Percentiles rank a stretch among this genome's conserved stretches.
These are phyloP conservation scores for Burhinus bistriatus DNA, from an alignment of 2,113 vertebrate genomes.

Conservation along the genomic window DNA sequence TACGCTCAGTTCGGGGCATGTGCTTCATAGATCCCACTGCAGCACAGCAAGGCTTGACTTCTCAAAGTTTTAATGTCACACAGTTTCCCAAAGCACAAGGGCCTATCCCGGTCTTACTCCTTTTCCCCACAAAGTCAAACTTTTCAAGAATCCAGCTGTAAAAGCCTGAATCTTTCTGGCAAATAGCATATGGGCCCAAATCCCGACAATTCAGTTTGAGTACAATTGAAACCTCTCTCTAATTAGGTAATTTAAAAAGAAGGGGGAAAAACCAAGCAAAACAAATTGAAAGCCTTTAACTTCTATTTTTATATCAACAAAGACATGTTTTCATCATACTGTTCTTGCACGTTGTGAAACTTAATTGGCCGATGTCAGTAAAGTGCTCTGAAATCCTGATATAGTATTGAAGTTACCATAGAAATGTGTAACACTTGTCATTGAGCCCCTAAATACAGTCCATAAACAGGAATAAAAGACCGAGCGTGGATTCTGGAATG, in stretches of 20 bases:
- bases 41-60: neutral
- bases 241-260: neutral
- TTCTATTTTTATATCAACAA: neutral
- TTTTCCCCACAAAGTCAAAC: neutral
- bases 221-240: neutral
- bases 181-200: neutral
- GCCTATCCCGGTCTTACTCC: neutral
- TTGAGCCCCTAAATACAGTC: neutral
- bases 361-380: neutral
- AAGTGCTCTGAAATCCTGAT: neutral
- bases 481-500: neutral
- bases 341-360: neutral
- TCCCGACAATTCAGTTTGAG: neutral
- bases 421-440: neutral
- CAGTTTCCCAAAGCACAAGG: neutral
- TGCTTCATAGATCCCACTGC: neutral
- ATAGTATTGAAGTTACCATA: neutral
- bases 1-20: neutral
- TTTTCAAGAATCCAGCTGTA: neutral
- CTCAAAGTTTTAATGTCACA: neutral
- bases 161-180: neutral
- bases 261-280: neutral
- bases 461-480: neutral
- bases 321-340: neutral
- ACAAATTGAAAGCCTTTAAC: neutral